Conservation (phyloP, 2,797 vertebrate genomes). For the Toxotes lorentzi region DNA sequence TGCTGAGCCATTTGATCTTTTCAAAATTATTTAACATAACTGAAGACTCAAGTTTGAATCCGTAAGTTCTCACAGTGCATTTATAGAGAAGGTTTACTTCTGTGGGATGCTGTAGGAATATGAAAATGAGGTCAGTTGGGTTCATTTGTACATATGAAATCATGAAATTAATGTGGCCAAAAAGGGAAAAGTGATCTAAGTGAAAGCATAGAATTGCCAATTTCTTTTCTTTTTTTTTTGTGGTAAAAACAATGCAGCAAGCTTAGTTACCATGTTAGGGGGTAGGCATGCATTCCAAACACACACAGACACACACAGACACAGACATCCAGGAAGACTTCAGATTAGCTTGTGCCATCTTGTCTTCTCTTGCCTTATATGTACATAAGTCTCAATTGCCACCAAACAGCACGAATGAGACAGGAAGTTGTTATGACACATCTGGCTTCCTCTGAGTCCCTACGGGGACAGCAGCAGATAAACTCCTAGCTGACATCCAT, state of each 20-base stretch:
- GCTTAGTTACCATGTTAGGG: slow-evolving; percentile 44
- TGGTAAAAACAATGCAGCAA: slow-evolving; percentile 20
- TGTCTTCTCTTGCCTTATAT: slow-evolving; percentile 84
- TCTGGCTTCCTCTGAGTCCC: slow-evolving; percentile 71
- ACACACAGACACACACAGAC: slow-evolving; percentile 21
- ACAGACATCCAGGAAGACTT: slow-evolving; percentile 46
- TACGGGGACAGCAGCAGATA: background rate
- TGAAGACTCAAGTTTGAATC: background rate
- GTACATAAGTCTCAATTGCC: slow-evolving; percentile 72
- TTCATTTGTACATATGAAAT: slow-evolving; percentile 7
- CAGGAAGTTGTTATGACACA: slow-evolving; percentile 83
- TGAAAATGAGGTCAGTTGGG: background rate
- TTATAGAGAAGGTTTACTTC: background rate
- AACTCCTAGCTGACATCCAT: slow-evolving; percentile 12
- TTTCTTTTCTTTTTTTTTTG: slow-evolving; percentile 22
- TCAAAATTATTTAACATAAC: background rate
- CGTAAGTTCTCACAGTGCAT: background rate
- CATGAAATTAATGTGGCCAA: slow-evolving; percentile 20
- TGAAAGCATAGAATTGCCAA: slow-evolving; percentile 2
- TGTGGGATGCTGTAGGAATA: background rate
- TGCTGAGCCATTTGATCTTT: slow-evolving; percentile 28
- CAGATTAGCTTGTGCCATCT: slow-evolving; percentile 71
- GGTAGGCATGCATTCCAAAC: slow-evolving; percentile 38
- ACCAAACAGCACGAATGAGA: slow-evolving; percentile 50
- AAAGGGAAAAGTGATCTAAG: slow-evolving; percentile 41